Base-by-base conservation (phyloP, 1,140 invertebrate genomes). In the Ceratina australensis region DNA sequence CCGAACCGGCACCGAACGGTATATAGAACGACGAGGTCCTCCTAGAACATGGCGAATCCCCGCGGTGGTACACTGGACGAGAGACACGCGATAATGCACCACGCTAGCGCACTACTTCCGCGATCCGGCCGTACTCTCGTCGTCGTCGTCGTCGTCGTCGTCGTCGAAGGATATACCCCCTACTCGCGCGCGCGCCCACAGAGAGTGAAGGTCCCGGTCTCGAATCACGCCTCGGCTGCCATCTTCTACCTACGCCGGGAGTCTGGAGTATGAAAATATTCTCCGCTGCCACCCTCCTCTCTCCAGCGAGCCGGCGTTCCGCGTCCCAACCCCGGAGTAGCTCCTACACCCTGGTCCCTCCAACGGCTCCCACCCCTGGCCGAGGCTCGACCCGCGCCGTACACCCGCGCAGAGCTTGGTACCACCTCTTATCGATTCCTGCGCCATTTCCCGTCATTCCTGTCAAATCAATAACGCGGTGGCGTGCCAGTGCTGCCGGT, bases 211-310 rank as follows among this genome's bases (percentile, higher is more conserved):
- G 85, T 87, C 84, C 80, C 86, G 84, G 84, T 85, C 85, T 84
- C 87, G 79, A 88, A 90, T 92, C 87, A 90, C 89, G 85, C 88
- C 85, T 88, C 86, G 89, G 87, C 89, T 90, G 89, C 90, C 91
- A 91, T 92, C 90, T 92, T 92, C 91, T 91, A 91, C 91, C 89
- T 86, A 85, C 87, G 87, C 85, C 86, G 87, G 87, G 90, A 91
- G 87, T 90, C 90, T 89, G 83, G 88, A 89, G 87, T 91, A 91
- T 91, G 90, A 92, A 92, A 92, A 92, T 92, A 92, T 92, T 92
- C 78, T 72, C 79, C 42, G 65, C 79, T 89, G 84, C 76, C 82
- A 81, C 87, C 84, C 84, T 24, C 61, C 49, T 26, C 15, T 13
- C 56, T 22, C 47, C 28, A 33, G 67, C n/a, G 82, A 82, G 72